Percentiles rank a stretch among this genome's conserved stretches.
Conservation (phyloP, 2,797 vertebrate genomes). For the Caiman crocodilus region DNA sequence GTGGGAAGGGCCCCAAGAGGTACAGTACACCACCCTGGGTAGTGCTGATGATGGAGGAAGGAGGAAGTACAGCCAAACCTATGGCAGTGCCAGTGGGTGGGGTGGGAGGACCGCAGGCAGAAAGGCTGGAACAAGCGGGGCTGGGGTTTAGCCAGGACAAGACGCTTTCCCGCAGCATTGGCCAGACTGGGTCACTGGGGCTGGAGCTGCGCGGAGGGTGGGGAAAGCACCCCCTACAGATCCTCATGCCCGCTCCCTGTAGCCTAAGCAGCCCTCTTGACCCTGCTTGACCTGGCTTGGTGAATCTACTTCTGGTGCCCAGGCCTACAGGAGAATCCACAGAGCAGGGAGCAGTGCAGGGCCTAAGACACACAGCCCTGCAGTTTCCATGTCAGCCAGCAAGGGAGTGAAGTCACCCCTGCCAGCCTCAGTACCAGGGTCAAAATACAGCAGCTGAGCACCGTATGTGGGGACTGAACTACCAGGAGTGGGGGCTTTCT, state of each 20-base stretch:
- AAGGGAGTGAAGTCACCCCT: neutral
- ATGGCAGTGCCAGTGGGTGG: neutral
- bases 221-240: too few species aligned
- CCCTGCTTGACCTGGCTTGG: too few species aligned
- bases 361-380: neutral
- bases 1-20: neutral
- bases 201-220: too few species aligned
- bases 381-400: neutral
- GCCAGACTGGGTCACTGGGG: too few species aligned
- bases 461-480: too few species aligned
- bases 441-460: too few species aligned
- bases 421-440: neutral
- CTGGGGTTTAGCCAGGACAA: neutral
- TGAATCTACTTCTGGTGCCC: too few species aligned
- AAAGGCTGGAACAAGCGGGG: neutral
- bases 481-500: too few species aligned
- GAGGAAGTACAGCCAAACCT: neutral
- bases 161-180: too few species aligned
- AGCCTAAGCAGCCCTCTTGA: too few species aligned
- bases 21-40: neutral
- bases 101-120: neutral
- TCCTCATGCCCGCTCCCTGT: too few species aligned
- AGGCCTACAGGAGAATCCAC: neutral
- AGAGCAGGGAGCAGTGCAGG: too few species aligned
- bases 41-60: neutral